A percentile compares a stretch with the other conserved stretches of the same genome.
These are phyloP conservation scores for Bellardia bayeri DNA, from an alignment of 2,888 invertebrate genomes.

Conservation along the genomic window DNA sequence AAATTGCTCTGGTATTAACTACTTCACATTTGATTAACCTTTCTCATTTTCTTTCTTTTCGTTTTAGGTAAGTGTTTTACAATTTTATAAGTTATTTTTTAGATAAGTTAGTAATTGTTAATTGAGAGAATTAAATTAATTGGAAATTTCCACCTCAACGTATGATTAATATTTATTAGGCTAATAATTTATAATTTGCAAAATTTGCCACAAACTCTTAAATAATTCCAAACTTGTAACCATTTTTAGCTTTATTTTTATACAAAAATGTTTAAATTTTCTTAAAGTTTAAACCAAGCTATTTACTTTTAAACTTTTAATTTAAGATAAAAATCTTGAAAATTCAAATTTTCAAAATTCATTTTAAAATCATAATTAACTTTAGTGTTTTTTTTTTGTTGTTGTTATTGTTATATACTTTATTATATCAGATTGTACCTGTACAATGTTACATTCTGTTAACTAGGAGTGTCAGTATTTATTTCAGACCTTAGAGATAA, in stretches of 20 bases:
- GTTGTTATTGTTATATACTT: not conserved
- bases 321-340: conserved; percentile 15
- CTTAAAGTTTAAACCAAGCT: not conserved
- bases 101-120: not conserved
- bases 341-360: not conserved
- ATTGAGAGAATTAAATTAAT: no score
- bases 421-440: conserved; percentile 33
- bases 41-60: not conserved
- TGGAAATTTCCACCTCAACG: not conserved
- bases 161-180: conserved; percentile 28
- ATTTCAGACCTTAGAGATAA: conserved; percentile 20
- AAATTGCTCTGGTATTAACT: not conserved
- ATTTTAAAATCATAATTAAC: conserved; percentile 31
- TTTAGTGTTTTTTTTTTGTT: conserved; percentile 9
- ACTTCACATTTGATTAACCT: not conserved
- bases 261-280: not conserved
- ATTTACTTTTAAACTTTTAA: not conserved
- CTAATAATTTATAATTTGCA: not conserved
- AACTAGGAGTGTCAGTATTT: conserved; percentile 47
- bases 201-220: not conserved
- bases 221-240: not conserved
- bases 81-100: not conserved
- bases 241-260: not conserved
- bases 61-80: conserved; percentile 29
- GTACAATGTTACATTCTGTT: conserved; percentile 18